These are phyloP conservation scores for Dasyurus viverrinus DNA, from an alignment of 2,113 vertebrate genomes.

Conservation along the genomic window DNA sequence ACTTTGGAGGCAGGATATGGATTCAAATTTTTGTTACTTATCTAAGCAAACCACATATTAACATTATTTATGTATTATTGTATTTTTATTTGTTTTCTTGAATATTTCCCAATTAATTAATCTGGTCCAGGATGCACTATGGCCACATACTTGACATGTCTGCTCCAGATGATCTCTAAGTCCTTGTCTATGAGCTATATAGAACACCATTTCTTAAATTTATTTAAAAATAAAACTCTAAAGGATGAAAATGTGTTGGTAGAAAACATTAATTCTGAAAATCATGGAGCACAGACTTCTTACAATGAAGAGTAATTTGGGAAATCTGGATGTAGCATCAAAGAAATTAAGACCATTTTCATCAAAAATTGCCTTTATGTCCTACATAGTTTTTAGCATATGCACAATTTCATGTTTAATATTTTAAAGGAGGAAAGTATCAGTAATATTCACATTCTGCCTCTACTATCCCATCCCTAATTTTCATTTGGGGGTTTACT, in stretches of 20 bases:
- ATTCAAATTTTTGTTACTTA: background rate
- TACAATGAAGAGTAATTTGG: background rate
- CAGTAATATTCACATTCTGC: background rate
- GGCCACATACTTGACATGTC: background rate
- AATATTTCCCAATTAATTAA: background rate
- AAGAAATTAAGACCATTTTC: background rate
- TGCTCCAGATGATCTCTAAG: background rate
- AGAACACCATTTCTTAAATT: background rate
- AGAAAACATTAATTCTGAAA: background rate
- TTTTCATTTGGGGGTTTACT: background rate
- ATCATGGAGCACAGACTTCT: background rate
- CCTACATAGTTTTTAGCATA: background rate
- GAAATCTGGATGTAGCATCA: background rate
- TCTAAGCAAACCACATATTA: background rate
- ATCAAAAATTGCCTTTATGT: background rate
- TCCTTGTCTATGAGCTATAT: background rate
- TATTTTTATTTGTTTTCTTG: background rate
- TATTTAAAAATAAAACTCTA: background rate
- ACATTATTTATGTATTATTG: background rate
- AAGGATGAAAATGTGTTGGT: background rate
- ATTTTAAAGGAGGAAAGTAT: too few relatives aligned
- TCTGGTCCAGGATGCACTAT: background rate
- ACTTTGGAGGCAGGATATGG: background rate
- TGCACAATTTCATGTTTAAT: background rate
- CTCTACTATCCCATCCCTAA: background rate